Evolutionary conservation across 2,797 vertebrate species (phyloP).

Genomic region (Pipistrellus pygmaeus): DNA sequence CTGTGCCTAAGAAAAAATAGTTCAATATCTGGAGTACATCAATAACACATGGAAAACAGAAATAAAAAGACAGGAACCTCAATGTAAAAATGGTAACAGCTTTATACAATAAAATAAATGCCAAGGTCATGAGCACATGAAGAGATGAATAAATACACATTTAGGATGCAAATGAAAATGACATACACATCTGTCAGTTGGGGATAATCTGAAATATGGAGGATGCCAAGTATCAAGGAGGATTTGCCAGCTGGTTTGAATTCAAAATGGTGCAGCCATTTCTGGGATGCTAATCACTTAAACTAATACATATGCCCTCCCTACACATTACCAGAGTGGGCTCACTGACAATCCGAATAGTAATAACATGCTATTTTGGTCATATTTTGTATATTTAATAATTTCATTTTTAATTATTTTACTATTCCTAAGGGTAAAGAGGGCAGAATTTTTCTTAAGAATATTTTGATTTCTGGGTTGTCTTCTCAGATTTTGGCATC

Average conservation of each 20-base stretch:
- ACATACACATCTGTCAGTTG: neutral
- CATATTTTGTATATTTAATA: conserved; percentile 14
- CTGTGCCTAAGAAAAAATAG: neutral
- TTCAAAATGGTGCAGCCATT: neutral
- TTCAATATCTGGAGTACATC: neutral
- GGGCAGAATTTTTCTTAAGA: neutral
- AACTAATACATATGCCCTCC: neutral
- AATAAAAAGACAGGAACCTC: neutral
- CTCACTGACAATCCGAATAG: neutral
- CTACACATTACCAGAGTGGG: neutral
- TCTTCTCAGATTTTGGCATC: neutral
- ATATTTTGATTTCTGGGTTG: neutral
- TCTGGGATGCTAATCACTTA: neutral
- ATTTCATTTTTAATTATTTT: neutral
- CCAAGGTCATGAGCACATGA: neutral
- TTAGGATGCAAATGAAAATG: neutral
- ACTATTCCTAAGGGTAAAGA: neutral
- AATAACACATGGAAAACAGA: neutral
- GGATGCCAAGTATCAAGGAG: neutral
- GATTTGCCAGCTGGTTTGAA: neutral
- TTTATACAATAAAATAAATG: neutral
- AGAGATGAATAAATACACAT: neutral
- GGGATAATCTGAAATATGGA: neutral
- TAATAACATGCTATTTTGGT: neutral
- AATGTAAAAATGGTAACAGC: neutral